Base-by-base conservation (phyloP, 2,888 invertebrate species). In the Morpho achilles region DNA sequence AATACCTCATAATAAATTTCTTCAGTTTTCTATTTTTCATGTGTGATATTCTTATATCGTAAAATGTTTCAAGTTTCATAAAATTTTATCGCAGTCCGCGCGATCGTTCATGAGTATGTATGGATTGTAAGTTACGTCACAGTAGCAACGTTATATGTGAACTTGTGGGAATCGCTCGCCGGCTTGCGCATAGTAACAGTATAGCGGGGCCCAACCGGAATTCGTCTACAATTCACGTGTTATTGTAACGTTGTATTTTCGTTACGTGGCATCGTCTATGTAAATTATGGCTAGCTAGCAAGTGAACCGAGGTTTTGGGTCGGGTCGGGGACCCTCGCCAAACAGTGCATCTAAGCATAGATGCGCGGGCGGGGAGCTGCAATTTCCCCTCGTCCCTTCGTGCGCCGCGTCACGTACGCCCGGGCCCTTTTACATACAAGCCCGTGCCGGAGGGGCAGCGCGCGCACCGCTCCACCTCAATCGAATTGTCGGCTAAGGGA, bases 371-470 rank as follows among this genome's bases (percentile, higher is more conserved):
- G 77, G 79, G 74, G 76, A 70, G 59, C 63, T 59, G 68, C 59
- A 64, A 69, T 65, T 66, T 67, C 70, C 77, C 71, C 74, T 65
- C 59, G 42, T n/a, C 68, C 76, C 75, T 75, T 72, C 73, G 67
- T 71, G 78, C 69, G 73, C 68, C 71, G 77, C 80, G 81, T 82
- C 87, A 87, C 84, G 85, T 85, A 87, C 83, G 81, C 83, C 77
- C 72, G 74, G 77, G 65, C 66, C 82, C 84, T 82, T 80, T 78
- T 72, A 77, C 76, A 79, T 65, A 56, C 60, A 61, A 79, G 76
- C 74, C 73, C 69, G 67, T 70, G 67, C 63, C 62, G 65, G 59
- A 72, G 76, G 76, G 78, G 78, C 79, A 79, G 82, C 80, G 84
- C 86, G 83, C 82, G 84, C 75, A 71, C 68, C 74, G 72, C 67